Evolutionary conservation across 2,888 invertebrate species (phyloP), one percentile per base, ranked within the genome.

Genomic region (Alitta virens): DNA sequence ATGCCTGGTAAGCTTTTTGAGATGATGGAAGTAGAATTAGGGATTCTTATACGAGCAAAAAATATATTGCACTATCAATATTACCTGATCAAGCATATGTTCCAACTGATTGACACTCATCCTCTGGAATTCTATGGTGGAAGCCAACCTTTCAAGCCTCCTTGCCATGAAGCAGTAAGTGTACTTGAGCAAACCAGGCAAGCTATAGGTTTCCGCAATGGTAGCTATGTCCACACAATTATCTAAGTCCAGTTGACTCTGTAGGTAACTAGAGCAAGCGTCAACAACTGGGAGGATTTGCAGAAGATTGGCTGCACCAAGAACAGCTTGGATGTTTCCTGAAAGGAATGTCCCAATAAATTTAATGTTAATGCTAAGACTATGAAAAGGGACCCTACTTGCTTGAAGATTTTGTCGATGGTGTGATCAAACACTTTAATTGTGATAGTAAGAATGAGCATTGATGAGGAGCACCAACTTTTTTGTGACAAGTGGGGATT

Each of bases 221-320:
- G 86, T 87, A 1, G 87, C 87, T 65, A 89, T 86, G 72, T 89
- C 88, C n/a, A 88, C 86, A 78, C 89, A 89, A 77, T 89, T 90
- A 60, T 89, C 88, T 64, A 88, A 80, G 75, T 88, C 87, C 7
- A 90, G 83, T 75, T 88, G 88, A n/a, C 85, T 83, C 79, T 87
- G 85, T 25, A 90, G 80, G 72, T 87, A 90, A 65, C 85, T 85
- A 0, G 87, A 86, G 75, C 89, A 90, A 0, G 88, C 87, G 65
- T 86, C 85, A 2, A 89, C 86, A 1, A 89, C 87, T 14, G 87
- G 86, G 46, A 86, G 83, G 72, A 90, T 84, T 77, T 87, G 87
- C 0, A 89, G 85, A 75, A 89, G 87, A 25, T 86, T 87, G n/a
- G 89, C 88, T 1, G 88, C 88, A 2, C 88, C 86, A 42, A 90